Percentiles rank a stretch among this genome's conserved stretches.
Evolutionary conservation across 2,888 invertebrate genomes (phyloP).

Genomic region (Brenthis hecate): DNA sequence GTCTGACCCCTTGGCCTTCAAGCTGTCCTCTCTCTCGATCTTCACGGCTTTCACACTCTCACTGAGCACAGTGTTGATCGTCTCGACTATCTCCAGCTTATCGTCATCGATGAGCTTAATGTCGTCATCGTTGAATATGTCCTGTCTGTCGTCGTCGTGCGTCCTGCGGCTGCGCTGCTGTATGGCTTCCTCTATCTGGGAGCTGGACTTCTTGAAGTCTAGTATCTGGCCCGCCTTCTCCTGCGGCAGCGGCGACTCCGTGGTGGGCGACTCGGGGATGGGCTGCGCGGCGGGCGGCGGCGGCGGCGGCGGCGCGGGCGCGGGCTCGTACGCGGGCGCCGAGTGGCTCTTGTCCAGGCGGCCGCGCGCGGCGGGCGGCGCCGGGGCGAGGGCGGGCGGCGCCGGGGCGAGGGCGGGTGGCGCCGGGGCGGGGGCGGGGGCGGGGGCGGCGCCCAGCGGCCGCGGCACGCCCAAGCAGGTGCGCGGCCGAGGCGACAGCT

Average conservation of each 20-base stretch:
- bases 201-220: slow-evolving; percentile 68
- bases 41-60: slow-evolving; percentile 3
- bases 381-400: slow-evolving; percentile 30
- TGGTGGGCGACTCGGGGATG: slow-evolving; percentile 69
- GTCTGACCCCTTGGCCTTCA: slow-evolving; percentile 8
- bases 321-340: slow-evolving; percentile 90
- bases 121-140: slow-evolving; percentile 37
- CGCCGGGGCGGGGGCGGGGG: slow-evolving; percentile 16
- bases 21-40: slow-evolving; percentile 5
- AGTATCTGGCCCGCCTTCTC: slow-evolving; percentile 69
- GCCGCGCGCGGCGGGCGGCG: slow-evolving; percentile 48
- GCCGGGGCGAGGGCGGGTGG: slow-evolving; percentile 22
- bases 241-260: slow-evolving; percentile 57
- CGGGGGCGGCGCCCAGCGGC: slow-evolving; percentile 21
- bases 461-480: slow-evolving; percentile 83
- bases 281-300: slow-evolving; percentile 55
- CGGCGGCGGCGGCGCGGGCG: slow-evolving; percentile 90
- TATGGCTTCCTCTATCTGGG: slow-evolving; percentile 66
- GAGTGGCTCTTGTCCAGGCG: slow-evolving; percentile 90
- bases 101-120: slow-evolving; percentile 45
- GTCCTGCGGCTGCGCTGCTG: slow-evolving; percentile 49
- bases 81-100: slow-evolving; percentile 38
- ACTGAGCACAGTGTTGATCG: slow-evolving; percentile 37
- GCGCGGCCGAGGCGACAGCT: slow-evolving; percentile 86
- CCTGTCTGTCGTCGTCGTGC: slow-evolving; percentile 41